Evolutionary conservation across 2,113 vertebrate genomes (phyloP).

Genomic region (Bos taurus): ARS-UCD2.0 NC_037332.1:25573001-25573500

Average conservation of each 20-base stretch:
- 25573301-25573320: not conserved
- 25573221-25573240: not conserved
- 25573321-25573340: conserved; percentile 4
- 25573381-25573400: not conserved
- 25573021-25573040: conserved; percentile 87
- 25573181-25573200: not conserved
- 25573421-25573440: not conserved
- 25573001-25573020: conserved; percentile 85
- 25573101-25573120: not conserved
- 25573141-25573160: not conserved
- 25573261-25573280: not conserved
- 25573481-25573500: not conserved
- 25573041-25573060: conserved; percentile 78
- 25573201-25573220: not conserved
- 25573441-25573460: not conserved
- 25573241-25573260: not conserved
- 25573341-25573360: not conserved
- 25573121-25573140: not conserved
- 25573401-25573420: not conserved
- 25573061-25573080: not conserved
- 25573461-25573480: not conserved
- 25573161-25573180: not conserved
- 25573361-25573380: not conserved
- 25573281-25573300: not conserved
- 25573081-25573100: not conserved